Conservation (phyloP, 2,797 vertebrate species). For the Lagocephalus sceleratus region DNA sequence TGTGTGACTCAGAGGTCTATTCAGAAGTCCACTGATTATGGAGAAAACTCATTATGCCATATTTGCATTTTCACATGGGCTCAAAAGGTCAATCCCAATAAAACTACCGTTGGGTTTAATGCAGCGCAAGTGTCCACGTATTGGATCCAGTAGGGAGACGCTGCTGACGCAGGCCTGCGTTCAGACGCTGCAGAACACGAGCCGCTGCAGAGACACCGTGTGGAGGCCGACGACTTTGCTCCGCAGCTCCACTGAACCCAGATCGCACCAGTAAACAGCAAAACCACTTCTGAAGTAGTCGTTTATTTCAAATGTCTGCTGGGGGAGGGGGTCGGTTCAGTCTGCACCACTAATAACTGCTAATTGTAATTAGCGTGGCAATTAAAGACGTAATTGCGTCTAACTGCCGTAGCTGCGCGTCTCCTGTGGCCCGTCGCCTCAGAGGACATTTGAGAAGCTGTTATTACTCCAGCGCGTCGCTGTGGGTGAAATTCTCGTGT, state of each 20-base stretch:
- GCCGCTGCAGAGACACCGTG: conserved; percentile 23
- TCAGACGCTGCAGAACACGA: background rate
- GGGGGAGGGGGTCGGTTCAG: no score
- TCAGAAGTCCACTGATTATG: no score
- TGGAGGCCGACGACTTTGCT: conserved; percentile 6
- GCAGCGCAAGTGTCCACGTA: no score
- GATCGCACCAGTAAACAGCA: no score
- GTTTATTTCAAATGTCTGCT: no score
- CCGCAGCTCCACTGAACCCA: background rate
- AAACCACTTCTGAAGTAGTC: no score
- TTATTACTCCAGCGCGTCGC: conserved; percentile 12
- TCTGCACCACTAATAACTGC: no score
- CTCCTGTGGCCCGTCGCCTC: conserved; percentile 9
- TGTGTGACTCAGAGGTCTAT: background rate
- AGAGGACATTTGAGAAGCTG: conserved; percentile 37
- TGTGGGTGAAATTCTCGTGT: conserved; percentile 39
- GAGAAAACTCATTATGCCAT: no score
- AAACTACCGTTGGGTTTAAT: no score
- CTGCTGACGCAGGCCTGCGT: conserved; percentile 18
- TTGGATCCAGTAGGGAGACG: conserved; percentile 4
- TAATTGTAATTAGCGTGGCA: background rate
- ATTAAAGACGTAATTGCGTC: conserved; percentile 1
- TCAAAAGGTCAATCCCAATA: no score
- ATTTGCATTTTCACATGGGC: no score
- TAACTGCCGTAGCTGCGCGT: conserved; percentile 5